Evolutionary conservation across 2,888 invertebrate species (phyloP).

Genomic region (Chirona hameri): DNA sequence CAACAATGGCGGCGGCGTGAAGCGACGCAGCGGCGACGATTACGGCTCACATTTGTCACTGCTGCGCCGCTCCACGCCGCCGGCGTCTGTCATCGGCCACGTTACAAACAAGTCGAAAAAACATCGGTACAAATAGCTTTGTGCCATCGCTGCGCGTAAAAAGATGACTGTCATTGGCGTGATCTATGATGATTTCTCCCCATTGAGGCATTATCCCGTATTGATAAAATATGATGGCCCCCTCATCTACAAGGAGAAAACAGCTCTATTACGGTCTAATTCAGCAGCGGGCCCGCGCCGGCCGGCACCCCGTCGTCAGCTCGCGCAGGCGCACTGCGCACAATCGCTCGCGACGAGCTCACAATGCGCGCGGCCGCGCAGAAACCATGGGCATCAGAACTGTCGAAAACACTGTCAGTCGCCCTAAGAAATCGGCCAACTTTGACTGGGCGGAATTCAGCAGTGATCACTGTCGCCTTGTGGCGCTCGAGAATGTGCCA

Average conservation of each 20-base stretch:
- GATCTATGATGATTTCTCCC: conserved; percentile 25
- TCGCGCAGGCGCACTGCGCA: neutral
- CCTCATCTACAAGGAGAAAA: conserved; percentile 28
- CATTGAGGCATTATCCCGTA: conserved; percentile 27
- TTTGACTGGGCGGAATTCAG: conserved; percentile 1
- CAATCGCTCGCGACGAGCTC: neutral
- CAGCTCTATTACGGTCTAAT: conserved; percentile 22
- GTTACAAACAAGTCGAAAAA: conserved; percentile 25
- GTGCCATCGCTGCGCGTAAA: conserved; percentile 8
- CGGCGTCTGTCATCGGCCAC: neutral
- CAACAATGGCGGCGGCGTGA: conserved; percentile 10
- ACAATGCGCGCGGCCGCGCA: neutral
- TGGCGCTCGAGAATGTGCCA: neutral
- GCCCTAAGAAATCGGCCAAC: conserved; percentile 3
- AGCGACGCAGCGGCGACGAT: neutral
- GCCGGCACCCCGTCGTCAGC: neutral
- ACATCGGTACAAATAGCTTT: conserved; percentile 27
- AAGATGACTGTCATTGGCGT: conserved; percentile 6
- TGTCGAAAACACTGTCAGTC: conserved; percentile 9
- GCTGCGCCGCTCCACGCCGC: neutral
- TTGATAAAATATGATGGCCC: conserved; percentile 27
- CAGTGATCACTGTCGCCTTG: neutral
- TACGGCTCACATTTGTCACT: conserved; percentile 12
- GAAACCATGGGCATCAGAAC: conserved; percentile 4
- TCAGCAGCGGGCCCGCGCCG: neutral